Evolutionary conservation across 2,113 vertebrate species (phyloP), one percentile per base, ranked within the genome.

Genomic region (Microtus oregoni): DNA sequence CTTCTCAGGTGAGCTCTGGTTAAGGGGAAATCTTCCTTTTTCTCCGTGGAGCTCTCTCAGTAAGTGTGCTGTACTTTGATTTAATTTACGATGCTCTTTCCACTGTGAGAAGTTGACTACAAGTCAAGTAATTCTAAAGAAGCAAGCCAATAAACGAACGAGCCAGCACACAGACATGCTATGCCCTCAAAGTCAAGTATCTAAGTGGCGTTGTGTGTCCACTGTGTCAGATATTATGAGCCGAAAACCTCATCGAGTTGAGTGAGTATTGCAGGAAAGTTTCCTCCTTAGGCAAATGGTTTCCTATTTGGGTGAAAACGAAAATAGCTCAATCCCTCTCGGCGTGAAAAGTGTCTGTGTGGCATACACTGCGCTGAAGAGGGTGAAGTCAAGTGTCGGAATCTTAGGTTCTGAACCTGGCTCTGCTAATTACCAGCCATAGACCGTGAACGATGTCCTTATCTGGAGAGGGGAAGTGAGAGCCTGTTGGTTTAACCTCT

Each of bases 161-260:
- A 81, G 73, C 76, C 93, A 82, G 35, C 5, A 78, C 22, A 87
- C 41, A 72, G 41, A 93, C 81, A 75, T 55, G 58, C 70, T 82
- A 67, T 32, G 20, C n/a, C 83, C 44, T 83, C 68, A 93, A 93
- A 95, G 81, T 91, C 78, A 94, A 92, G 82, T 38, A 86, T 75
- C 41, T 82, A 90, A 92, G 76, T 85, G 76, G 28, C 47, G 77
- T 92, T 97, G 98, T 99, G 98, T 96, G 99, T 99, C 96, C 98
- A 97, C 93, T 86, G 96, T 50, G 98, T 98, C 86, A 99, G 97
- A 97, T 99, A 98, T 95, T 98, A 97, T 90, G 99, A 97, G 98
- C 99, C 98, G 98, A 99, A 99, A 97, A 97, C 97, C 92, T 98
- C 99, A 98, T 98, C 98, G 96, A 99, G 99, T 96, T 98, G 98